Percentiles rank a stretch among this genome's conserved stretches.
Conservation (phyloP, 2,888 invertebrate species). For the Steinernema hermaphroditum region DNA sequence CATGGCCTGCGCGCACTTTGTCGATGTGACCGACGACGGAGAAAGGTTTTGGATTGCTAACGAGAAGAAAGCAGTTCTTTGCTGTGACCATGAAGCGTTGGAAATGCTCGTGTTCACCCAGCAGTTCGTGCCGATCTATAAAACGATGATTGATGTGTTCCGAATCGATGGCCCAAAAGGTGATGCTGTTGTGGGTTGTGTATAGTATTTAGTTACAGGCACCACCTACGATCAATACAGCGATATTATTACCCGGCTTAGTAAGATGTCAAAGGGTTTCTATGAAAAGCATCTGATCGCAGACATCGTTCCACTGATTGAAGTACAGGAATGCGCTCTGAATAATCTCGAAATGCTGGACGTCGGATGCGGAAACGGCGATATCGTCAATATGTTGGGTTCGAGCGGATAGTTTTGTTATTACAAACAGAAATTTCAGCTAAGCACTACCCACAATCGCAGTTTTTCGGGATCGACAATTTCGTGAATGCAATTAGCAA, state of each 20-base stretch:
- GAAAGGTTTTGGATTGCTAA: conserved; percentile 49
- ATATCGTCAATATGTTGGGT: conserved; percentile 41
- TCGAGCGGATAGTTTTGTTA: background rate
- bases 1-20: conserved; percentile 46
- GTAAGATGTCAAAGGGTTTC: background rate
- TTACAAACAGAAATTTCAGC: conserved; percentile 35
- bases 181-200: no score
- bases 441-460: conserved; percentile 48
- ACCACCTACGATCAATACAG: background rate
- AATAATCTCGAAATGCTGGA: conserved; percentile 35
- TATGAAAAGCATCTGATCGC: conserved; percentile 49
- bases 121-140: conserved; percentile 38
- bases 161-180: conserved; percentile 49
- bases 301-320: conserved; percentile 47
- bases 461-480: conserved; percentile 55
- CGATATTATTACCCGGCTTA: background rate
- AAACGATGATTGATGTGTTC: conserved; percentile 45
- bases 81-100: background rate
- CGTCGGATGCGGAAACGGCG: conserved; percentile 58
- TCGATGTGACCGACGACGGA: conserved; percentile 46
- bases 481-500: conserved; percentile 30
- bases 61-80: conserved; percentile 31
- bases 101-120: conserved; percentile 34
- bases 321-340: conserved; percentile 38
- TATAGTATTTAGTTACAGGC: background rate